Conservation (phyloP, 2,113 vertebrate genomes). For the Ceuthmochares aereus region DNA sequence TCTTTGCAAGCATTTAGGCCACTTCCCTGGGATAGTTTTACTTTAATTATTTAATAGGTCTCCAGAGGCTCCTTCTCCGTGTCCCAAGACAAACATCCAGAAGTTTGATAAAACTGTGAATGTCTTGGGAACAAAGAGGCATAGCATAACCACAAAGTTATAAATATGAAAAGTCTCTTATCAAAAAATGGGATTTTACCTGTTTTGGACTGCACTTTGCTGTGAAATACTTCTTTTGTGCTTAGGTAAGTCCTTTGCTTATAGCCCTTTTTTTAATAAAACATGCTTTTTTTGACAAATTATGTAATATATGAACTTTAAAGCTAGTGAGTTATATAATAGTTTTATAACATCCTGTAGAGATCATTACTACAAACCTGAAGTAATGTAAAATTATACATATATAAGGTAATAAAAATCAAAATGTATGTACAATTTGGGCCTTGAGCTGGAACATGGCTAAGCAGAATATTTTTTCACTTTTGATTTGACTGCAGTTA, state of each 20-base stretch:
- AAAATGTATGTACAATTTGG: neutral
- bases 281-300: neutral
- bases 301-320: neutral
- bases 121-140: neutral
- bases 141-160: neutral
- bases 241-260: neutral
- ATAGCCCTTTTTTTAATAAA: neutral
- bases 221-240: neutral
- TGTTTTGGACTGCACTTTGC: neutral
- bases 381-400: neutral
- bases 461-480: neutral
- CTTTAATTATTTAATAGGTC: neutral
- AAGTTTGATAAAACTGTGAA: neutral
- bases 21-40: neutral
- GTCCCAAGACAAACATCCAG: neutral
- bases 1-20: neutral
- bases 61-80: neutral
- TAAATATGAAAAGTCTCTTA: neutral
- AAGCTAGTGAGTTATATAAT: neutral
- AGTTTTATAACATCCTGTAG: neutral
- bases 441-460: neutral
- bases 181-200: neutral
- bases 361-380: neutral
- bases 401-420: neutral
- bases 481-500: neutral